These are phyloP conservation scores for Cydia pomonella DNA, from an alignment of 1,140 invertebrate genomes.

Conservation along the genomic window DNA sequence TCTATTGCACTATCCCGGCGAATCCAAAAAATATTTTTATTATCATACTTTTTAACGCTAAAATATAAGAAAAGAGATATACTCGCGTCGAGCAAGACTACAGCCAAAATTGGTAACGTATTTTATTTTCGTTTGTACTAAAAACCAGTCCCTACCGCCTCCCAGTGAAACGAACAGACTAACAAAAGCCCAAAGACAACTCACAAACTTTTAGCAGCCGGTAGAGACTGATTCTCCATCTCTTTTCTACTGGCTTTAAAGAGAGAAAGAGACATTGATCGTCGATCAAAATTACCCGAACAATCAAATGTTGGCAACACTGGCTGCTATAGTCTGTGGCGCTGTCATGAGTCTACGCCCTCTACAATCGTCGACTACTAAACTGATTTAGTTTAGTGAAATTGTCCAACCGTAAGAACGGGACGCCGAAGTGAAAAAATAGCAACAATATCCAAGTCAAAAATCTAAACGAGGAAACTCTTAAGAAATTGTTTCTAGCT, in stretches of 20 bases:
- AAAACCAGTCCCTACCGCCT: constrained; percentile 62
- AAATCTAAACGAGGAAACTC: constrained; percentile 43
- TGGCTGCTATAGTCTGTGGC: constrained; percentile 20
- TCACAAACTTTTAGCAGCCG: neutral
- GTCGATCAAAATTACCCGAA: neutral
- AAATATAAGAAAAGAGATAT: constrained; percentile 52
- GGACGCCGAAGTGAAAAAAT: constrained; percentile 39
- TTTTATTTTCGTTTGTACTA: constrained; percentile 65
- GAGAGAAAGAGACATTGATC: neutral
- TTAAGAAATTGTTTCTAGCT: constrained; percentile 77
- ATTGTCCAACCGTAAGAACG: constrained; percentile 27
- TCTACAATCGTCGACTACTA: neutral
- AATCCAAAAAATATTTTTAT: constrained; percentile 61
- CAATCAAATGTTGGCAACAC: neutral
- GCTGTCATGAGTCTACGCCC: neutral
- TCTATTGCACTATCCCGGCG: constrained; percentile 79
- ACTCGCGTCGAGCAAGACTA: constrained; percentile 46
- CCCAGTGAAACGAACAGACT: constrained; percentile 44
- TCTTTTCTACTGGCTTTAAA: neutral
- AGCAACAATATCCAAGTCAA: constrained; percentile 66
- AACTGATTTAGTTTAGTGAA: constrained; percentile 11
- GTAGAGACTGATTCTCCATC: neutral
- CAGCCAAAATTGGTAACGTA: constrained; percentile 75
- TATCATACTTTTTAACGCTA: constrained; percentile 53
- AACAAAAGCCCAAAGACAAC: constrained; percentile 33